These are phyloP conservation scores for Amblyopsis rosae DNA, from an alignment of 2,113 vertebrate species.

Conservation along the genomic window DNA sequence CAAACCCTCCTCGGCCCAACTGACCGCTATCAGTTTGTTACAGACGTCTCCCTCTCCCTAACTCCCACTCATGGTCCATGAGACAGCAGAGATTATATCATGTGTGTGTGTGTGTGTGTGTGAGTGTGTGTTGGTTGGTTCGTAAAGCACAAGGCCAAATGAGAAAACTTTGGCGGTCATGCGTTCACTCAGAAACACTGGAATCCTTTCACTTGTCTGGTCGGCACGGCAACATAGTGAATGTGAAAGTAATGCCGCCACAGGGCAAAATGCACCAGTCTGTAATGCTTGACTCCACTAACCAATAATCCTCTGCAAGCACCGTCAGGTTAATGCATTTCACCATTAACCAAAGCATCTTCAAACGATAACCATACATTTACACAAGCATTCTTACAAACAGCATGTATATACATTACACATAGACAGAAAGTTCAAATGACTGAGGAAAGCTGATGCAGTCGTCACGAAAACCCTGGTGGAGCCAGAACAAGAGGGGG, in stretches of 20 bases:
- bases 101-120: slow-evolving; percentile 8
- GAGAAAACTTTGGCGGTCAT: slow-evolving; percentile 38
- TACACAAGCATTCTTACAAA: too few relatives aligned
- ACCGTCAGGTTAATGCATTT: slow-evolving; percentile 11
- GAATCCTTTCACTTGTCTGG: slow-evolving; percentile 53
- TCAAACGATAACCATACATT: too few relatives aligned
- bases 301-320: slow-evolving; percentile 20
- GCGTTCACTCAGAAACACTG: slow-evolving; percentile 57
- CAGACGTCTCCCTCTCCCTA: slow-evolving; percentile 34
- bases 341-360: slow-evolving; percentile 6
- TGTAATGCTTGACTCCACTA: slow-evolving; percentile 6
- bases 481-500: slow-evolving; percentile 62
- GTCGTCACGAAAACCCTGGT: slow-evolving; percentile 56
- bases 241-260: slow-evolving; percentile 28
- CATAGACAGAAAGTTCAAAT: background rate
- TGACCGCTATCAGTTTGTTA: slow-evolving; percentile 21
- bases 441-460: slow-evolving; percentile 11
- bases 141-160: slow-evolving; percentile 40
- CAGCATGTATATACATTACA: too few relatives aligned
- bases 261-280: slow-evolving; percentile 20
- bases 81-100: slow-evolving; percentile 20
- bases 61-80: slow-evolving; percentile 19
- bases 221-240: slow-evolving; percentile 49
- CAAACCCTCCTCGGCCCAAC: slow-evolving; percentile 15
- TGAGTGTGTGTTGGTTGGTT: slow-evolving; percentile 26